These are phyloP conservation scores for Melanostoma scalare DNA, from an alignment of 2,888 invertebrate species.

Conservation along the genomic window DNA sequence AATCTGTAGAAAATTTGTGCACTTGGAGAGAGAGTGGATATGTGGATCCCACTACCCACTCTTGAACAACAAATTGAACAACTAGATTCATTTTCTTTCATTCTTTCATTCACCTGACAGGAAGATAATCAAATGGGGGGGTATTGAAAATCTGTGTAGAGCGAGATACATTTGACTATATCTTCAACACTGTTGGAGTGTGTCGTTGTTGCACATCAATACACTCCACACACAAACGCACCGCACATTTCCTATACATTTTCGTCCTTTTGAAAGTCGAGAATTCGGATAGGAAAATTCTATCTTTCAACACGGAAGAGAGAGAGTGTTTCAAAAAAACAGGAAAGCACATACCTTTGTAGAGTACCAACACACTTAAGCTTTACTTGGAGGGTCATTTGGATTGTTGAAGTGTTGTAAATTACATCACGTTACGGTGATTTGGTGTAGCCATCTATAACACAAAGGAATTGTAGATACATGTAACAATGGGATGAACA, in stretches of 20 bases:
- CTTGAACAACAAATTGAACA: constrained; percentile 62
- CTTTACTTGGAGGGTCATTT: constrained; percentile 64
- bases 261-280: constrained; percentile 23
- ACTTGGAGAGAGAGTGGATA: no score
- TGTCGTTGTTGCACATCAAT: constrained; percentile 11
- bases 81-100: constrained; percentile 64
- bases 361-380: constrained; percentile 22
- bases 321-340: constrained; percentile 54
- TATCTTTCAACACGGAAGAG: no score
- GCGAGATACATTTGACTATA: constrained; percentile 11
- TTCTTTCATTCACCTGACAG: constrained; percentile 64
- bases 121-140: constrained; percentile 65
- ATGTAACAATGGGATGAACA: not conserved
- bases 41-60: no score
- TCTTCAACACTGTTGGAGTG: not conserved
- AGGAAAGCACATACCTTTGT: constrained; percentile 52
- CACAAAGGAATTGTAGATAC: constrained; percentile 52
- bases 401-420: constrained; percentile 65
- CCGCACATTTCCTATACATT: not conserved
- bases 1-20: not conserved
- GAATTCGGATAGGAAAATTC: no score
- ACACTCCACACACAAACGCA: constrained; percentile 24
- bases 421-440: constrained; percentile 72
- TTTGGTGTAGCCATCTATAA: constrained; percentile 70
- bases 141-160: constrained; percentile 56